Percentiles rank a stretch among this genome's conserved stretches.
Conservation (phyloP, 2,797 vertebrate genomes). For the Muscicapa striata region DNA sequence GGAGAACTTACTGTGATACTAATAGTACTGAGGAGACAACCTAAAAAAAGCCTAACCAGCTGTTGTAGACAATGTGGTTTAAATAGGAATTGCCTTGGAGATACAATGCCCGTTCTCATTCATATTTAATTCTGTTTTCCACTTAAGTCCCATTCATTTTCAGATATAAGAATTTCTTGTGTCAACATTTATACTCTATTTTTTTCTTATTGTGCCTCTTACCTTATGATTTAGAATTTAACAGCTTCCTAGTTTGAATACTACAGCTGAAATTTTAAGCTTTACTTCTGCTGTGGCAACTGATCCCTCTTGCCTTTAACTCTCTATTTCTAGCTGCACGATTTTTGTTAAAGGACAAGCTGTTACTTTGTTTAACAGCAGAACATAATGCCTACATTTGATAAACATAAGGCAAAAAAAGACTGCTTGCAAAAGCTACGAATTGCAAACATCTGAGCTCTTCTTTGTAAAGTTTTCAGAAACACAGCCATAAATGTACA, state of each 20-base stretch:
- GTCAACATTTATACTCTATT: not conserved
- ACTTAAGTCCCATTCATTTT: not conserved
- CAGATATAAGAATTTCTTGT: not conserved
- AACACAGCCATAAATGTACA: not conserved
- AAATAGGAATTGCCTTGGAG: not conserved
- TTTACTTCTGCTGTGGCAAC: not conserved
- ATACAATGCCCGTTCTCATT: not conserved
- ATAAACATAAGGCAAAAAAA: constrained; percentile 2
- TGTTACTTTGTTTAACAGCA: constrained; percentile 28
- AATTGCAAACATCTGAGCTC: not conserved
- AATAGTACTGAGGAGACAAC: not conserved
- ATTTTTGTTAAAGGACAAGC: constrained; percentile 15
- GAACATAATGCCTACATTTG: not conserved
- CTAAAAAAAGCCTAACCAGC: not conserved
- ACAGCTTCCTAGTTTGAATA: not conserved
- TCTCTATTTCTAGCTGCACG: not conserved
- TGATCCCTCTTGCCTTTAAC: not conserved
- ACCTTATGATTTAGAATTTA: not conserved
- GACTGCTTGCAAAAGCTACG: not conserved
- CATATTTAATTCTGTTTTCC: not conserved
- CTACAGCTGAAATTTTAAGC: not conserved
- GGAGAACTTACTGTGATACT: not conserved
- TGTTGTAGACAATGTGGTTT: not conserved
- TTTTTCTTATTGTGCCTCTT: not conserved
- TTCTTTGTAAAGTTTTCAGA: not conserved